Conservation (phyloP, 2,113 vertebrate species). For the Rousettus leschenaultii region DNA sequence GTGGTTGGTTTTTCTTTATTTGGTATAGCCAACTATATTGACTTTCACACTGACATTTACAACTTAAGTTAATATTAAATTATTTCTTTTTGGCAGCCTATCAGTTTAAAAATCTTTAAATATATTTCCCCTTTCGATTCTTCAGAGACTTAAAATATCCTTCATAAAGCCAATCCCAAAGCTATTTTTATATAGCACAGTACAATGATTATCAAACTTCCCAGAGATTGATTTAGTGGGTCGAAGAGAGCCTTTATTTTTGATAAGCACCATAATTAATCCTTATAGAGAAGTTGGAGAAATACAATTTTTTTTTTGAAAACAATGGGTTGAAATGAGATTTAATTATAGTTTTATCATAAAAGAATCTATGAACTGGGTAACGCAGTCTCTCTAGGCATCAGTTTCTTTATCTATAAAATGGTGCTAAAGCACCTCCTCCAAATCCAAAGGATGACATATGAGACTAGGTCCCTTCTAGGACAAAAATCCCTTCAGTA, state of each 20-base stretch:
- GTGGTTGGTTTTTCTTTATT: neutral
- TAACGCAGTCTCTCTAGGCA: neutral
- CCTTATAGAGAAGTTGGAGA: neutral
- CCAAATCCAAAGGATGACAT: neutral
- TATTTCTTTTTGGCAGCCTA: slow-evolving; percentile 10
- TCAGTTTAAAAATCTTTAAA: slow-evolving; percentile 17
- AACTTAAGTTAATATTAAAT: slow-evolving; percentile 24
- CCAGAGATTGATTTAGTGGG: neutral
- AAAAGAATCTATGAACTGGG: neutral
- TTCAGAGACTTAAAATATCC: neutral
- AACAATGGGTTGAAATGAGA: neutral
- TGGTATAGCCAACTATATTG: neutral
- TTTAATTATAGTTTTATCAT: neutral
- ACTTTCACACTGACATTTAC: neutral
- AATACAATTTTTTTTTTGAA: neutral
- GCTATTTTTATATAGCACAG: neutral
- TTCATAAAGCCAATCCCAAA: slow-evolving; percentile 6
- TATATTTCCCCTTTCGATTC: neutral
- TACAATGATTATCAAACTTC: neutral
- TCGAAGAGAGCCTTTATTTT: neutral
- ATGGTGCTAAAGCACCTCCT: neutral
- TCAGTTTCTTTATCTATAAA: slow-evolving; percentile 8
- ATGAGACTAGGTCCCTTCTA: neutral
- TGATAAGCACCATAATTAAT: neutral
- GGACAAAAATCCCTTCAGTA: neutral